These are phyloP conservation scores for Amblyraja radiata DNA, from an alignment of 2,797 vertebrate genomes.

Conservation along the genomic window DNA sequence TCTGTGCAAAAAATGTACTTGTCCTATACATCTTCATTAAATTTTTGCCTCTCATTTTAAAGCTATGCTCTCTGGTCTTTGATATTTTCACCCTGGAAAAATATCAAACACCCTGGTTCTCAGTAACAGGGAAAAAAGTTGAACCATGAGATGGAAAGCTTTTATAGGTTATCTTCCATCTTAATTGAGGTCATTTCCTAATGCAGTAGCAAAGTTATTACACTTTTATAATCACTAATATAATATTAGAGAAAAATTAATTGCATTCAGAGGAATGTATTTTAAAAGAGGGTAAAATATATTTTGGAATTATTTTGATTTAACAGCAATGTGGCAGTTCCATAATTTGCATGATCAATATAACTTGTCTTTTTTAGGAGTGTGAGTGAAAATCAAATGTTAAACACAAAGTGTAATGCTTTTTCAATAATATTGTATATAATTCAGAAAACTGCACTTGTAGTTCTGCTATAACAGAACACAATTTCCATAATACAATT, in stretches of 20 bases:
- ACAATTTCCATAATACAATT: too few relatives aligned
- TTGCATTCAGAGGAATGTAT: neutral
- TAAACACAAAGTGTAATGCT: neutral
- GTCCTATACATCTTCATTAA: too few relatives aligned
- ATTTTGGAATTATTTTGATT: neutral
- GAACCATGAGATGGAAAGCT: neutral
- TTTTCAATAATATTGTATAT: neutral
- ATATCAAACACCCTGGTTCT: too few relatives aligned
- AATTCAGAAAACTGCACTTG: neutral
- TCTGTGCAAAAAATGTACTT: too few relatives aligned
- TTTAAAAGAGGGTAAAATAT: neutral
- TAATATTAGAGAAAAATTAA: neutral
- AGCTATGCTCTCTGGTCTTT: too few relatives aligned
- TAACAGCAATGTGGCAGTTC: neutral
- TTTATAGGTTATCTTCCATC: neutral
- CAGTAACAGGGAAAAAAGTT: too few relatives aligned
- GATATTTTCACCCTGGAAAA: too few relatives aligned
- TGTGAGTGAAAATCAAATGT: neutral
- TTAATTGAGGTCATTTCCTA: neutral
- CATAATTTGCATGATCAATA: neutral
- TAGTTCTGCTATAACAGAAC: neutral
- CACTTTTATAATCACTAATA: neutral
- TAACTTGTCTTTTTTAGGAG: neutral
- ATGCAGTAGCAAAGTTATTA: neutral
- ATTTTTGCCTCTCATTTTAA: too few relatives aligned